phyloP scores from a whole-genome alignment of 2,797 vertebrate genomes.

The Mallotus villosus region DNA sequence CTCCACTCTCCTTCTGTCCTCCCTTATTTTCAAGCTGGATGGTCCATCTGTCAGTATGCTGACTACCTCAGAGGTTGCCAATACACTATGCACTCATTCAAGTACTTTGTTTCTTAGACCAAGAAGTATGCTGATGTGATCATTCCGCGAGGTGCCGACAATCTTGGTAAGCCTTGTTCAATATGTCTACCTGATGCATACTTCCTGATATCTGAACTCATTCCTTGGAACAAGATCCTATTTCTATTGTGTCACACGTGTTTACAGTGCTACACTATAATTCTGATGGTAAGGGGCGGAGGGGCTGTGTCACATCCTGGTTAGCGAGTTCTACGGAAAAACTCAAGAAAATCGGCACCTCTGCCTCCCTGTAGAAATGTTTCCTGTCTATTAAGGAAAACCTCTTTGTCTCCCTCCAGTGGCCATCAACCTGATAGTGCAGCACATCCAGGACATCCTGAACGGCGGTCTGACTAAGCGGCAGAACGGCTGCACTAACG shows the following conservation, averaged over 20 bases:
- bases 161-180: constrained; percentile 81
- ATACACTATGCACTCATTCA: neutral
- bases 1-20: too few relatives aligned
- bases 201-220: neutral
- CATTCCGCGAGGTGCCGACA: constrained; percentile 95
- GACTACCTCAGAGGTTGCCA: neutral
- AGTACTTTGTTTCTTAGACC: constrained; percentile 73
- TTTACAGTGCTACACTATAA: neutral
- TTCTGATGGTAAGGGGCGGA: neutral
- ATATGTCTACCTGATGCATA: neutral
- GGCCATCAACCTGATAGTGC: constrained; percentile 98
- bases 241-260: neutral
- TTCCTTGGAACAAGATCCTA: neutral
- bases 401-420: constrained; percentile 69
- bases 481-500: constrained; percentile 85
- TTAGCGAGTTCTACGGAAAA: neutral
- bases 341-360: too few relatives aligned
- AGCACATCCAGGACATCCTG: constrained; percentile 98
- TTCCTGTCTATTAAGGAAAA: neutral
- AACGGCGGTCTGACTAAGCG: constrained; percentile 89
- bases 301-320: neutral
- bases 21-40: too few relatives aligned
- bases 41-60: neutral
- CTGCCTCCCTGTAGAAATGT: neutral
- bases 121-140: constrained; percentile 99